Evolutionary conservation across 2,797 vertebrate genomes (phyloP).

Genomic region (Sebastes minor): DNA sequence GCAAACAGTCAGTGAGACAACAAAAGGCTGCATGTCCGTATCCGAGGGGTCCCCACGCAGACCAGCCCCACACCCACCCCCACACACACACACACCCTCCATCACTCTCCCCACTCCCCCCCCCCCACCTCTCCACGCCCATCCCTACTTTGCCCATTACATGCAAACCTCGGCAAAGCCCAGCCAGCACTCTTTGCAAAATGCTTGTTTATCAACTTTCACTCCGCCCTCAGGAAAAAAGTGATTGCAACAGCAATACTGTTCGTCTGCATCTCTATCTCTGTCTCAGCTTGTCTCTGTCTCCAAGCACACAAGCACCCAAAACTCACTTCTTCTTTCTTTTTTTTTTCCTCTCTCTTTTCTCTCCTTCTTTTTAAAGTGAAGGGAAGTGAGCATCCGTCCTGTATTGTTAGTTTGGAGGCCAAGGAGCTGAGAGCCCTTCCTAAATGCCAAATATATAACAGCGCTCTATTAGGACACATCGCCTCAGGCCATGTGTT

Average conservation of each 20-base stretch:
- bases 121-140: neutral
- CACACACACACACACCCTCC: neutral
- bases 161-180: slow-evolving; percentile 48
- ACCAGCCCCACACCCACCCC: neutral
- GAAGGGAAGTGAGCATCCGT: slow-evolving; percentile 51
- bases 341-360: neutral
- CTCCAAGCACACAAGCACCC: neutral
- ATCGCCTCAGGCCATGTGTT: slow-evolving; percentile 43
- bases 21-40: slow-evolving; percentile 45
- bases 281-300: slow-evolving; percentile 39
- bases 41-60: slow-evolving; percentile 27
- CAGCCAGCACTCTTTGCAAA: slow-evolving; percentile 71
- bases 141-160: slow-evolving; percentile 23
- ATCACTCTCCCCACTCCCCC: neutral
- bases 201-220: slow-evolving; percentile 83
- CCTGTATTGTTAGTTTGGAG: slow-evolving; percentile 42
- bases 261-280: slow-evolving; percentile 61
- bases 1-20: slow-evolving; percentile 34
- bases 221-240: slow-evolving; percentile 52
- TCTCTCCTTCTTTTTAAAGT: slow-evolving; percentile 7
- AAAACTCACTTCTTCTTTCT: neutral
- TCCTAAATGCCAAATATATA: slow-evolving; percentile 58
- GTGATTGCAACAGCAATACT: slow-evolving; percentile 79
- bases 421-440: slow-evolving; percentile 31
- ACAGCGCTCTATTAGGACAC: slow-evolving; percentile 33